phyloP scores from a whole-genome alignment of 2,113 vertebrate species.

The Chamaetylas fuelleborni region DNA sequence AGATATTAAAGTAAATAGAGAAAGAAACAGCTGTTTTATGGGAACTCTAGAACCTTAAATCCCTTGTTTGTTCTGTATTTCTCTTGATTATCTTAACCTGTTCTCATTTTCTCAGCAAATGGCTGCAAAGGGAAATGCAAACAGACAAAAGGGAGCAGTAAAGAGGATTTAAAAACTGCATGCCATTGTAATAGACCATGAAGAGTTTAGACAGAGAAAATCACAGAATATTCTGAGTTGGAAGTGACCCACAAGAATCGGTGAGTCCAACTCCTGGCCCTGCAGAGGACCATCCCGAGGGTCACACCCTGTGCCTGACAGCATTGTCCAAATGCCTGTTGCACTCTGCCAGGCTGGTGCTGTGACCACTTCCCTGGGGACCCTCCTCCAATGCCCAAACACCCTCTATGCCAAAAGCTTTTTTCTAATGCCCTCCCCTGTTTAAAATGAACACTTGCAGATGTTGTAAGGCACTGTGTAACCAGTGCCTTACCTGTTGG shows the following conservation, averaged over 20 bases:
- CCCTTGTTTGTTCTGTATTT: conserved; percentile 31
- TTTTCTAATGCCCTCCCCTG: background rate
- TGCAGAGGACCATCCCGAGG: background rate
- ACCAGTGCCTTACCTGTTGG: background rate
- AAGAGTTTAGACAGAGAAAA: conserved; percentile 1
- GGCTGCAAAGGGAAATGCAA: conserved; percentile 25
- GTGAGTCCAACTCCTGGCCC: background rate
- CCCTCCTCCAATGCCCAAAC: background rate
- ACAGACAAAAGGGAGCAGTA: conserved; percentile 26
- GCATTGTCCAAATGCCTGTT: background rate
- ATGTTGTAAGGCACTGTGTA: background rate
- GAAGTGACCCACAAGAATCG: background rate
- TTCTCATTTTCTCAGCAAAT: background rate
- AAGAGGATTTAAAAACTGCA: conserved; percentile 24
- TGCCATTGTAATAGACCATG: background rate
- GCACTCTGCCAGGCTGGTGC: background rate
- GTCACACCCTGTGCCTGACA: too few relatives aligned
- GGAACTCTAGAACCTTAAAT: conserved; percentile 39
- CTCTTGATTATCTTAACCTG: background rate
- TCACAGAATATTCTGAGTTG: background rate
- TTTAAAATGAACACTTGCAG: background rate
- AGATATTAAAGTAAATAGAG: conserved; percentile 15
- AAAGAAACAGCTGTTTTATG: background rate
- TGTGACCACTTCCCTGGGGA: background rate
- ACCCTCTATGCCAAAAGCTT: background rate